Evolutionary conservation across 2,113 vertebrate species (phyloP).

Genomic region (Globicephala melas): DNA sequence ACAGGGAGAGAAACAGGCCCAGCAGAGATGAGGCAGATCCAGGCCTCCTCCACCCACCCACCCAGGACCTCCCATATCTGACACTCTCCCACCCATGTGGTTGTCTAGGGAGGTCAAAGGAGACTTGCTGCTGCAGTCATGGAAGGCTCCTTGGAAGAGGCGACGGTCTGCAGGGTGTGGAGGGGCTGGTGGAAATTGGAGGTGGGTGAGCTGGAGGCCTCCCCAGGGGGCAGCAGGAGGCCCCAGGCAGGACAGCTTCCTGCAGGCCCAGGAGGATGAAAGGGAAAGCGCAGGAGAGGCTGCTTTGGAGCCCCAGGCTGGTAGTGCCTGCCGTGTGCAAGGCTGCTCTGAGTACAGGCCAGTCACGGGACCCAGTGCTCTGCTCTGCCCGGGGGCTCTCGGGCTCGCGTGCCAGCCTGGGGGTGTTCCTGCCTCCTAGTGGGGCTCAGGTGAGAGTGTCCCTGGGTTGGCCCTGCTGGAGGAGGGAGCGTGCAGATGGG

Average conservation of each 20-base stretch:
- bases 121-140: no score
- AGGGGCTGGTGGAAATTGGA: neutral
- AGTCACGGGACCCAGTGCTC: no score
- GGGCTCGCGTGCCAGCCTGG: neutral
- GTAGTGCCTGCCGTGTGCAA: no score
- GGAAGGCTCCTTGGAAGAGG: neutral
- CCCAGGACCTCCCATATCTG: neutral
- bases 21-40: neutral
- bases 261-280: rapidly evolving
- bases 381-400: no score
- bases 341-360: neutral
- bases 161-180: rapidly evolving
- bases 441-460: neutral
- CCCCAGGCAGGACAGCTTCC: no score
- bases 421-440: neutral
- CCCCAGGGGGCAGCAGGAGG: neutral
- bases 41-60: neutral
- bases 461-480: neutral
- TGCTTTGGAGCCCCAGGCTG: neutral
- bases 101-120: neutral
- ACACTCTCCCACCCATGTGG: rapidly evolving
- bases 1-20: neutral
- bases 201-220: no score
- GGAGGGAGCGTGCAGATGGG: neutral
- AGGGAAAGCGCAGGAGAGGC: neutral